Evolutionary conservation across 2,113 vertebrate species (phyloP).

Genomic region (Protobothrops flavoviridis): DNA sequence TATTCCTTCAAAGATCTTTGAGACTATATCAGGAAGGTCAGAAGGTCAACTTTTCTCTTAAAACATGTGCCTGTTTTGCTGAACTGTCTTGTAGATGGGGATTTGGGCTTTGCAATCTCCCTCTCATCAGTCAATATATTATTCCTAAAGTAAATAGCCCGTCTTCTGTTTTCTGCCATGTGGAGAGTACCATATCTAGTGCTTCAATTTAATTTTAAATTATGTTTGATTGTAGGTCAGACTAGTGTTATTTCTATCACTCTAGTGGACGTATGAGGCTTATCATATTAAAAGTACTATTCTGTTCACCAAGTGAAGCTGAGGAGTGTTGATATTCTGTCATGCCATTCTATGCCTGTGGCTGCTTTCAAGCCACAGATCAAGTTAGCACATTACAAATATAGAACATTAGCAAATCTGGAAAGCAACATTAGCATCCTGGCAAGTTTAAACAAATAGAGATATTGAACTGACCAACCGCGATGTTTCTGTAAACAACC

Average conservation of each 20-base stretch:
- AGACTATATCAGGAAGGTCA: slow-evolving; percentile 32
- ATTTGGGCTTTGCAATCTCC: slow-evolving; percentile 26
- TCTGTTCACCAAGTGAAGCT: slow-evolving; percentile 63
- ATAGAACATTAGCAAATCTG: slow-evolving; percentile 75
- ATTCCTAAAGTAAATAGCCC: background rate
- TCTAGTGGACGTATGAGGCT: slow-evolving; percentile 40
- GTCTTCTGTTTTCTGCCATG: background rate
- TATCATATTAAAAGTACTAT: slow-evolving; percentile 33
- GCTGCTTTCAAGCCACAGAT: slow-evolving; percentile 61
- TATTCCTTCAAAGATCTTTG: slow-evolving; percentile 1
- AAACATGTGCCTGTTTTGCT: slow-evolving; percentile 10
- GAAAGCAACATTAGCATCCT: slow-evolving; percentile 57
- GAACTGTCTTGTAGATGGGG: slow-evolving; percentile 30
- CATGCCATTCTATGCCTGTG: slow-evolving; percentile 43
- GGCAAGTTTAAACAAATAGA: slow-evolving; percentile 41
- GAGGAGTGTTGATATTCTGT: slow-evolving; percentile 67
- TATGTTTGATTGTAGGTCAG: slow-evolving; percentile 10
- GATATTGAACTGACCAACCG: slow-evolving; percentile 40
- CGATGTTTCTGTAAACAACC: slow-evolving; percentile 68
- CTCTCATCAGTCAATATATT: background rate
- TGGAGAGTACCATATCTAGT: background rate
- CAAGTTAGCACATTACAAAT: slow-evolving; percentile 79
- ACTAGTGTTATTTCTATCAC: slow-evolving; percentile 4
- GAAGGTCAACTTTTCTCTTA: slow-evolving; percentile 33
- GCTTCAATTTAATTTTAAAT: background rate